Evolutionary conservation across 2,113 vertebrate species (phyloP), one percentile per base, ranked within the genome.

Genomic region (Entomyzon cyanotis): DNA sequence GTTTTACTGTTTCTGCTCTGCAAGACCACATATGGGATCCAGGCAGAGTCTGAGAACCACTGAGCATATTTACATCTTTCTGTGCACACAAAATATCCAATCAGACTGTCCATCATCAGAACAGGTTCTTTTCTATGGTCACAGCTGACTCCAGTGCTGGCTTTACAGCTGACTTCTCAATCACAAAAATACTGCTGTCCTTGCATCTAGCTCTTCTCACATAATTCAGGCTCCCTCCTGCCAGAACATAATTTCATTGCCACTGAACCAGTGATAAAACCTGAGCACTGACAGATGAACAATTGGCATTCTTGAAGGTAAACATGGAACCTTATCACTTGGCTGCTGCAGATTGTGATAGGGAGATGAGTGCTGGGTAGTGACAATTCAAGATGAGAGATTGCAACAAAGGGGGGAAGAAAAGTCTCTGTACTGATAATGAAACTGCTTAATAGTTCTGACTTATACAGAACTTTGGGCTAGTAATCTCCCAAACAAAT

Each of bases 161-260:
- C 47, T 92, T 93, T 89, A 71, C 56, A 67, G 52, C 47, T 93
- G 80, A 59, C 69, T 93, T 93, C 52, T 89, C 81, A 82, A 20
- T 78, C 84, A 71, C 55, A 64, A 46, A 84, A 92, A 56, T 47
- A 55, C 47, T 59, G 59, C 86, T 93, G 76, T 77, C 68, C 59
- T 94, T 87, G 52, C 68, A 65, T 78, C 58, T 87, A 31, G 55
- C 46, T 83, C 30, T 63, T 83, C 76, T 83, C 46, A 74, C 39
- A 59, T 39, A 63, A 64, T 9, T 24, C 35, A 78, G 30, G 30
- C 30, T 89, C n/a, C 59, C 22, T 81, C 49, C 62, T 87, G 64
- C 39, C 71, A 82, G 73, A 89, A 37, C 80, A 68, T 80, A 21
- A 12, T 78, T 93, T 82, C 56, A 28, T 52, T 87, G 47, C 42